Evolutionary conservation across 2,113 vertebrate genomes (phyloP), one percentile per base, ranked within the genome.

Genomic region (Leuciscus idus): DNA sequence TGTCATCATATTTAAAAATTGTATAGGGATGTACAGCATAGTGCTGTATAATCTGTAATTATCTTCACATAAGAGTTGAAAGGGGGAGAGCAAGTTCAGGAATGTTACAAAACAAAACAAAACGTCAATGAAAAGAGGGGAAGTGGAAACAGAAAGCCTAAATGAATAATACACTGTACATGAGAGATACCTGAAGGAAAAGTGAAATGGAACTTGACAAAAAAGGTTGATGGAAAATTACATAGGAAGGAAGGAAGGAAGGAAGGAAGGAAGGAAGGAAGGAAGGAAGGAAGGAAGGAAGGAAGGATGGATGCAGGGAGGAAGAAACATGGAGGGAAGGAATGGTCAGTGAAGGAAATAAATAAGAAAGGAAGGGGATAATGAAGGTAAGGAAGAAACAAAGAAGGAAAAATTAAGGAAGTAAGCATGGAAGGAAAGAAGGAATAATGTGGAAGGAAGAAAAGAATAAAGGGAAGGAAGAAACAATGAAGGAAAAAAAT

Each of bases 141-240:
- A 39, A 72, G 36, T 72, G 9, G 28, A 30, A 15, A 68, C 30
- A 19, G 30, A 72, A 39, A 39, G 33, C 23, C 36, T 23, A 2
- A 23, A 72, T 23, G 19, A 23, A 72, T 36, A 39, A 72, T 11
- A 4, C 9, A 23, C 33, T 36, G 8, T 8, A 6, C 66, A 70
- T 70, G 8, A 64, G 4, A 66, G 6, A 68, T 1, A 2, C 62
- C 6, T 72, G 33, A 72, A 70, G 17, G 30, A 70, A 70, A 28
- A 68, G 17, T 68, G 30, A 6, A 8, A 76, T 28, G 48, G 0
- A 26, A 62, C 61, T 26, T 26, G n/a, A 11, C 9, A 28, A 17
- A 74, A 48, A 62, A 84, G 23, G 62, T 33, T 85, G 76, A 85
- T 52, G 26, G 46, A 43, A 59, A 74, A 76, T 48, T 36, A 55